Percentiles rank a stretch among this genome's conserved stretches.
Evolutionary conservation across 2,797 vertebrate species (phyloP).

Genomic region (Myripristis jacobus): DNA sequence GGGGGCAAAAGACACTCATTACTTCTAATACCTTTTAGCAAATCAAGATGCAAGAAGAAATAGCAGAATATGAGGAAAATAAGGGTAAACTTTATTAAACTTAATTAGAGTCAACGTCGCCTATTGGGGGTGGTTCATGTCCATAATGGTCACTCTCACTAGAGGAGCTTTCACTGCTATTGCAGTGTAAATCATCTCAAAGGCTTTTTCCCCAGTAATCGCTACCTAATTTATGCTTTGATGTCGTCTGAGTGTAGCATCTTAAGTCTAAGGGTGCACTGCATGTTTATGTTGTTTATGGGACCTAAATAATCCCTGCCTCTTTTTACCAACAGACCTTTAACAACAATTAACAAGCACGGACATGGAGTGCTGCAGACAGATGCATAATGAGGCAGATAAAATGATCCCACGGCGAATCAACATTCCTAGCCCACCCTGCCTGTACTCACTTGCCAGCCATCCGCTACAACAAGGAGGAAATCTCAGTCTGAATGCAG

Average conservation of each 20-base stretch:
- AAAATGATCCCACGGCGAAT: constrained; percentile 77
- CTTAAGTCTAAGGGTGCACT: constrained; percentile 75
- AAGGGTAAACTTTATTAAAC: constrained; percentile 85
- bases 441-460: constrained; percentile 48
- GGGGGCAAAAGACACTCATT: constrained; percentile 86
- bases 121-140: constrained; percentile 72
- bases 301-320: constrained; percentile 85
- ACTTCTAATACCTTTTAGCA: constrained; percentile 84
- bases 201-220: constrained; percentile 79
- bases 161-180: constrained; percentile 57
- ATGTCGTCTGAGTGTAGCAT: constrained; percentile 81
- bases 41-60: constrained; percentile 85
- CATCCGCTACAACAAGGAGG: constrained; percentile 51
- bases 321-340: constrained; percentile 85
- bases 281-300: constrained; percentile 84
- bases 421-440: constrained; percentile 63
- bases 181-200: constrained; percentile 82
- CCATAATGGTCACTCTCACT: constrained; percentile 81
- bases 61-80: constrained; percentile 70
- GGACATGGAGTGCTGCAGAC: constrained; percentile 74
- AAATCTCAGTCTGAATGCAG: constrained; percentile 62
- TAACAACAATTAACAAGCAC: constrained; percentile 85
- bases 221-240: constrained; percentile 85
- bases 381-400: constrained; percentile 84
- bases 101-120: constrained; percentile 87